Evolutionary conservation across 2,113 vertebrate species (phyloP).

Genomic region (Cyanoliseus patagonus): DNA sequence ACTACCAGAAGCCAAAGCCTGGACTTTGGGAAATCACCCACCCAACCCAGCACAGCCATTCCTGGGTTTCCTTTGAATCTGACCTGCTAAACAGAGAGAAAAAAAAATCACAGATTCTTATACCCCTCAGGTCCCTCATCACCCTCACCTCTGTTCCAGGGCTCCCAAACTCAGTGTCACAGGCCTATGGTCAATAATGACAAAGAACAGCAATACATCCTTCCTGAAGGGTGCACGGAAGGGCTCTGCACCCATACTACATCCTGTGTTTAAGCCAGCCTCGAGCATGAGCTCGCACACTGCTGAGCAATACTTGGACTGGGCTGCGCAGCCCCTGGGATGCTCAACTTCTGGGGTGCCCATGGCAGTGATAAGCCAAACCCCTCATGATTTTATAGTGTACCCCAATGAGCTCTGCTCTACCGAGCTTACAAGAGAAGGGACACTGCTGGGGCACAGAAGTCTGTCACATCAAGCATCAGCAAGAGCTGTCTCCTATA

Average conservation of each 20-base stretch:
- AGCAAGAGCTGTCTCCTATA: not conserved
- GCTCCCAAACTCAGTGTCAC: not conserved
- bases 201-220: not conserved
- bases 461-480: not conserved
- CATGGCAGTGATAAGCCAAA: not conserved
- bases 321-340: not conserved
- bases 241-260: too few species aligned
- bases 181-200: not conserved
- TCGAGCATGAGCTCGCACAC: not conserved
- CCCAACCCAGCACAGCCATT: not conserved
- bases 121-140: not conserved
- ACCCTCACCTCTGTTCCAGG: not conserved
- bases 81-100: not conserved
- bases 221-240: not conserved
- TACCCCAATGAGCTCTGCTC: not conserved
- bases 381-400: rapidly evolving
- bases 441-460: not conserved
- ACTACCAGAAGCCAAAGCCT: not conserved
- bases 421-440: not conserved
- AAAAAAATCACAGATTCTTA: not conserved
- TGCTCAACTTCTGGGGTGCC: not conserved
- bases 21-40: not conserved
- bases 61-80: not conserved
- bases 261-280: not conserved
- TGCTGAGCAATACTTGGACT: not conserved